Percentiles rank a stretch among this genome's conserved stretches.
Conservation (phyloP, 2,113 vertebrate species). For the Lasiurus cinereus region DNA sequence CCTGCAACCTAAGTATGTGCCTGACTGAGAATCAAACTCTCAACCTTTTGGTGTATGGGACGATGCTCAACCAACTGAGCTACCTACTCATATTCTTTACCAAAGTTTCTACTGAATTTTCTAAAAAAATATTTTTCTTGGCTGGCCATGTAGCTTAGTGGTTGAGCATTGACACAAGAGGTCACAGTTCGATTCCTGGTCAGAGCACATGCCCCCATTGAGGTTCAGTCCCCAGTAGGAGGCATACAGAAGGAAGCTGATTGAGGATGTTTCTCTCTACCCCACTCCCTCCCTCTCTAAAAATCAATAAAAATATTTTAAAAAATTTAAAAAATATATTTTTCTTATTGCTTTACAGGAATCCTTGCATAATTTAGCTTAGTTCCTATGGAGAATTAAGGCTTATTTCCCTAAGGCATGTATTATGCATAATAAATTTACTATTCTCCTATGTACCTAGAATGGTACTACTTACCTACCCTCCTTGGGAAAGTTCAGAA, state of each 20-base stretch:
- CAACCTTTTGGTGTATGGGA: background rate
- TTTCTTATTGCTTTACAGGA: conserved; percentile 49
- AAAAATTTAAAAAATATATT: background rate
- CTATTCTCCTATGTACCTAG: background rate
- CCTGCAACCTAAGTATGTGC: background rate
- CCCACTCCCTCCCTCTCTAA: too few species aligned
- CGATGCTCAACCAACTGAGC: background rate
- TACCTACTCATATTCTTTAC: conserved; percentile 36
- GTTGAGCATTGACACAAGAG: too few species aligned
- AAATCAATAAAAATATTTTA: too few species aligned
- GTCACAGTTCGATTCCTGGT: too few species aligned
- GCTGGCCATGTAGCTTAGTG: too few species aligned
- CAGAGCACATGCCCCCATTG: too few species aligned
- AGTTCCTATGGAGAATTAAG: conserved; percentile 51
- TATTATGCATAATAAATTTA: background rate
- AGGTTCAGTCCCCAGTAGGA: too few species aligned
- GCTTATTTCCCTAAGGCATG: background rate
- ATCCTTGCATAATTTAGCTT: conserved; percentile 45
- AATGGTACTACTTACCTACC: background rate
- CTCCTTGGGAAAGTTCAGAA: conserved; percentile 34
- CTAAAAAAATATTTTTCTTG: background rate
- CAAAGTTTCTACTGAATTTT: conserved; percentile 44
- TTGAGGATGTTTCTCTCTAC: too few species aligned
- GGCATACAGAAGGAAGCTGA: too few species aligned
- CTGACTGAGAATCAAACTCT: background rate